Evolutionary conservation across 2,797 vertebrate species (phyloP).

Genomic region (Alauda arvensis): DNA sequence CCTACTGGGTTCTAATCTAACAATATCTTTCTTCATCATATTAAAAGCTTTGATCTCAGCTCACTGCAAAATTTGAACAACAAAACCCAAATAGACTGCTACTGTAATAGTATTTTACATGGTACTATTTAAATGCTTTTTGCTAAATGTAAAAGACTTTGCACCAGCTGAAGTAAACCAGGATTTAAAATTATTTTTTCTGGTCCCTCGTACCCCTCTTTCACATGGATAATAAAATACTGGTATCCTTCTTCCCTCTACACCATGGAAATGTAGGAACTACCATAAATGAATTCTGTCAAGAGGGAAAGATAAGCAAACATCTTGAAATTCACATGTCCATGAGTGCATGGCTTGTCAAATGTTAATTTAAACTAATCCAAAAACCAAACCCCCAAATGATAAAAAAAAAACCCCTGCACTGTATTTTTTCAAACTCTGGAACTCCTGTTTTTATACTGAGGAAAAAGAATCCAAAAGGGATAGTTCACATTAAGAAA

Average conservation of each 20-base stretch:
- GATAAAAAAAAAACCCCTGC: not conserved
- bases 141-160: not conserved
- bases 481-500: not conserved
- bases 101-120: not conserved
- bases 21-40: not conserved
- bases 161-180: accelerated
- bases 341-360: not conserved
- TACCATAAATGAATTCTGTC: not conserved
- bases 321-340: not conserved
- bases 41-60: not conserved
- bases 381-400: accelerated
- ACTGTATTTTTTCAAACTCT: not conserved
- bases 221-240: not conserved
- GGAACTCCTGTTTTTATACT: not conserved
- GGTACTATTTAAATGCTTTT: not conserved
- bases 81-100: not conserved
- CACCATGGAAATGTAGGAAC: not conserved
- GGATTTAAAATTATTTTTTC: not conserved
- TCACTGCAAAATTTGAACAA: not conserved
- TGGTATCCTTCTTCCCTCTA: not conserved
- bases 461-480: not conserved
- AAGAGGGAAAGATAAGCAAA: not conserved
- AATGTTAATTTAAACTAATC: not conserved
- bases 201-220: not conserved
- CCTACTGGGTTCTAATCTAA: not conserved